Base-by-base conservation (phyloP, 2,888 invertebrate genomes). In the Liopterus haemorrhoidalis region DNA sequence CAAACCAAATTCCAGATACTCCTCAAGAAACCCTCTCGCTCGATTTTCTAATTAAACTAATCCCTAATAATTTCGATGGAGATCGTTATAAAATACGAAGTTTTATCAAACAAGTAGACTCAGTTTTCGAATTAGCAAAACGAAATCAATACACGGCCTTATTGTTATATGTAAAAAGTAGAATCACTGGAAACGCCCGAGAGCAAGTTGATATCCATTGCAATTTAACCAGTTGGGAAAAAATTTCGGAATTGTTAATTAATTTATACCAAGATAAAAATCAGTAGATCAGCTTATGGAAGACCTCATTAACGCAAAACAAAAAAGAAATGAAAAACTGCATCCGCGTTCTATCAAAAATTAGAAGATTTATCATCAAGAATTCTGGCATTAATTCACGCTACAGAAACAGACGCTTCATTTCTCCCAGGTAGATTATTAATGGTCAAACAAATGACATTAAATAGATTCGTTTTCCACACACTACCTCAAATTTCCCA, bases 101-200 rank as follows among this genome's bases (percentile, higher is more conserved):
- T n/a, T 47, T 49, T 20, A 49, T 49, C 11, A 49, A 49, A 38
- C 47, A 43, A 42, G 25, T 49, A 8, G 49, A 49, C 18, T 36
- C 46, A 2, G 43, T 46, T 5, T 43, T 51, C 14, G 46, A 49
- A 46, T 18, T 51, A 4, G 49, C 49, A 9, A 20, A 41, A 16
- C 15, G 15, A 12, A 11, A 12, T n/a, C 50, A 50, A 37, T 6
- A 22, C 14, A 25, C 18, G 15, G 16, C 45, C 6, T 28, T 49
- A 5, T 41, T 46, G 16, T 14, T 50, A 11, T 45, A 24, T 14
- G 41, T 50, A 22, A 46, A 49, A 35, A 46, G 30, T 24, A 41
- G 33, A 46, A 46, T 51, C 11, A 40, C 21, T 6, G 49, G 47
- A 4, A 42, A 47, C 21, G 47, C 44, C 22, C 27, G 44, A 14